Percentiles rank a stretch among this genome's conserved stretches.
Conservation (phyloP, 2,113 vertebrate species). For the Nothocercus julius region DNA sequence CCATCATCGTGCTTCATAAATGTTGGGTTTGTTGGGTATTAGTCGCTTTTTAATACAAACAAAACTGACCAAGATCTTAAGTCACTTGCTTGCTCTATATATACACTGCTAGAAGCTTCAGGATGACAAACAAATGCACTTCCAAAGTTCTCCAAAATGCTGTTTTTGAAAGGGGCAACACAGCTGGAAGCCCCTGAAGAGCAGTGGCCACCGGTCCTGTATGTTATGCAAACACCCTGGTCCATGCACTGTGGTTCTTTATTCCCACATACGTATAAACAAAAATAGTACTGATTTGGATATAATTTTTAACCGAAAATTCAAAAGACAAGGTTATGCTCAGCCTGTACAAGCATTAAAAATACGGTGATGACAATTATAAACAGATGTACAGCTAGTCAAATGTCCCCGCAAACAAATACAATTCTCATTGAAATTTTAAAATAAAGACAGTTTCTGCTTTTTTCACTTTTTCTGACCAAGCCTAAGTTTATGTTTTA, state of each 20-base stretch:
- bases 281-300: not conserved
- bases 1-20: not conserved
- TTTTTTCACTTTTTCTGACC: not conserved
- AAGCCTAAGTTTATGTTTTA: not conserved
- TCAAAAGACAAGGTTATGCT: not conserved
- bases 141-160: not conserved
- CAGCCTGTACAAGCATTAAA: not conserved
- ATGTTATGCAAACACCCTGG: fast-evolving
- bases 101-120: not conserved
- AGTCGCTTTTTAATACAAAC: not conserved
- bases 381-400: no score
- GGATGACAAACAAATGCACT: not conserved
- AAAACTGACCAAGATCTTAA: not conserved
- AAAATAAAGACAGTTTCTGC: not conserved
- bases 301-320: not conserved
- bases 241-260: not conserved
- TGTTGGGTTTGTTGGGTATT: not conserved
- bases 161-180: not conserved
- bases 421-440: not conserved
- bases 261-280: fast-evolving
- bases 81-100: not conserved
- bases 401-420: not conserved
- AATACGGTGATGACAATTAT: no score
- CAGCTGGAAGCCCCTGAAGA: not conserved
- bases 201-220: fast-evolving